Base-by-base conservation (phyloP, 1,140 invertebrate genomes). In the Drosophila biarmipes region DNA sequence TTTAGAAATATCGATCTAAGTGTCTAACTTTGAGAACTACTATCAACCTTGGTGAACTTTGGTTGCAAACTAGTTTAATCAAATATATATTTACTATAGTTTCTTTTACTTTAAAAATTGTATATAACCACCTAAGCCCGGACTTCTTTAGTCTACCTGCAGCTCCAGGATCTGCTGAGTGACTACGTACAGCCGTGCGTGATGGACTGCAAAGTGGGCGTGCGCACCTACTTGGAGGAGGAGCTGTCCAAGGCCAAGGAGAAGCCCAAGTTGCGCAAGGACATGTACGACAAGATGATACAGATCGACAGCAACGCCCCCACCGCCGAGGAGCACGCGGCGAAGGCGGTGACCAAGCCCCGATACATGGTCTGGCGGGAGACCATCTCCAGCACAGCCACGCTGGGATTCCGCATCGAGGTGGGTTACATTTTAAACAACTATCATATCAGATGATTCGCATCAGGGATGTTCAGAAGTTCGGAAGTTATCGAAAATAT, bases 251-350 rank as follows among this genome's bases (percentile, higher is more conserved):
- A 98, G 93, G 97, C 98, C 3, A 97, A 98, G 92, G 97, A 98
- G 92, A 98, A 98, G 92, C 98, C 97, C 11, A 98, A 98, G 92
- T 93, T 98, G 71, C 94, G 97, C 93, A 97, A 97, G 94, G 98
- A 99, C 92, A 98, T 99, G 96, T 99, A 98, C 92, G 97, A 99
- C 76, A 99, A 99, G 93, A 99, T 99, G 98, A 96, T 98, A 61
- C 97, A 98, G 91, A 97, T 99, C 54, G 98, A 99, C 91, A 95
- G 96, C 19, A 93, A 94, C 68, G 98, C 98, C 6, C 98, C 98
- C 8, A 98, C 96, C 12, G 95, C 96, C 56, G 98, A 99, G 91
- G 98, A 99, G 92, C 95, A 97, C 73, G 93, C 95, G 56, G 93
- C 97, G 62, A 96, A 97, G 92, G 98, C 97, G 24, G 97, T 99